Conservation (phyloP, 2,113 vertebrate species). For the Heteronetta atricapilla region DNA sequence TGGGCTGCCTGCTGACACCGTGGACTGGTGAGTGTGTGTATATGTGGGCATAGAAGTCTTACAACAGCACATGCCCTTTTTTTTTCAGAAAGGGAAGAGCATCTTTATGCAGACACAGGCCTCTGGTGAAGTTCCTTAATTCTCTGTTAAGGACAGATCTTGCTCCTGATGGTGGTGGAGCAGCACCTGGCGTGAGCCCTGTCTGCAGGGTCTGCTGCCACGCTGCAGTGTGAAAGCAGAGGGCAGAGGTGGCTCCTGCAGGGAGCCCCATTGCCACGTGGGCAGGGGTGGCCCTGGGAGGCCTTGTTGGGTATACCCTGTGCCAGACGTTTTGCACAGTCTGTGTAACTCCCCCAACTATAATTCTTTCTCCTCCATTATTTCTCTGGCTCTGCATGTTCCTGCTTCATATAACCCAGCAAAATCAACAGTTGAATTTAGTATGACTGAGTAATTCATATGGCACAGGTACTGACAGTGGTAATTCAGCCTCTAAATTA, state of each 20-base stretch:
- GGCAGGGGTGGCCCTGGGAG: neutral
- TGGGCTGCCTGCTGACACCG: neutral
- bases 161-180: neutral
- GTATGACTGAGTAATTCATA: constrained; percentile 62
- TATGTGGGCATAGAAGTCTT: neutral
- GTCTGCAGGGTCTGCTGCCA: neutral
- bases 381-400: constrained; percentile 56
- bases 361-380: constrained; percentile 26
- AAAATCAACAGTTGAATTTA: constrained; percentile 65
- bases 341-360: neutral
- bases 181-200: fast-evolving
- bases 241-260: fast-evolving
- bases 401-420: constrained; percentile 32
- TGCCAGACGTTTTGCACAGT: neutral
- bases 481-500: constrained; percentile 75
- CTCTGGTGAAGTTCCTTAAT: neutral
- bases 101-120: neutral
- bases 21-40: neutral
- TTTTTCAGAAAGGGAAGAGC: neutral
- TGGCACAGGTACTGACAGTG: constrained; percentile 60
- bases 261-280: fast-evolving
- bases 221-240: fast-evolving
- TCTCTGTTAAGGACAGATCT: neutral
- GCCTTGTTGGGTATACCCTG: neutral
- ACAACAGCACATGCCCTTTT: fast-evolving